These are phyloP conservation scores for Vanessa tameamea DNA, from an alignment of 1,140 invertebrate genomes.

Conservation along the genomic window DNA sequence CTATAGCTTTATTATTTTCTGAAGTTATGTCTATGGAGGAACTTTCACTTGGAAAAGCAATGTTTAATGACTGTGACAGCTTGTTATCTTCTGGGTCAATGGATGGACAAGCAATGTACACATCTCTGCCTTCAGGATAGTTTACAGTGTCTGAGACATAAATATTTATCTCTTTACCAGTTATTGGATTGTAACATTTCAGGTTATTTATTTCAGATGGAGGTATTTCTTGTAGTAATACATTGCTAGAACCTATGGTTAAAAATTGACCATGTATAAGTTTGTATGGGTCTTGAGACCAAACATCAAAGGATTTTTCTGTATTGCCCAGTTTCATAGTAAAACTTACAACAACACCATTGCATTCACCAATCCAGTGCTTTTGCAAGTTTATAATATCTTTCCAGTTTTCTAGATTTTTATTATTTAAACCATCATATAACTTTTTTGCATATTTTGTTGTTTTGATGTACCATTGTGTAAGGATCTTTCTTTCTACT, in stretches of 20 bases:
- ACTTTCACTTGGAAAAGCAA: slow-evolving; percentile 54
- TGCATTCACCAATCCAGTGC: slow-evolving; percentile 97
- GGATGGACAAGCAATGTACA: slow-evolving; percentile 85
- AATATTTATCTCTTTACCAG: slow-evolving; percentile 84
- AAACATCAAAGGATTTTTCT: slow-evolving; percentile 82
- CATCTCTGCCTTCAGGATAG: slow-evolving; percentile 84
- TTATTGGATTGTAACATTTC: slow-evolving; percentile 89
- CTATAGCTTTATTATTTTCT: slow-evolving; percentile 61
- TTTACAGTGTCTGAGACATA: slow-evolving; percentile 84
- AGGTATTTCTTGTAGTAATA: slow-evolving; percentile 67
- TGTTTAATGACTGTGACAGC: slow-evolving; percentile 81
- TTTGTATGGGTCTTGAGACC: slow-evolving; percentile 89
- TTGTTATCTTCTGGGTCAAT: slow-evolving; percentile 80
- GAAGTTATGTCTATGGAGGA: slow-evolving; percentile 48
- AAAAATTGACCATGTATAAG: slow-evolving; percentile 86
- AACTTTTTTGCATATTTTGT: slow-evolving; percentile 92
- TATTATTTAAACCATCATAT: slow-evolving; percentile 87
- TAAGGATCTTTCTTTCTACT: slow-evolving; percentile 93
- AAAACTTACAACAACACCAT: slow-evolving; percentile 90
- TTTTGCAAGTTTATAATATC: slow-evolving; percentile 95
- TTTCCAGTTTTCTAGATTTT: slow-evolving; percentile 86
- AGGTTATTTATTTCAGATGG: slow-evolving; percentile 57
- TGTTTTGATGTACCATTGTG: slow-evolving; percentile 98
- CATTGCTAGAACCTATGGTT: slow-evolving; percentile 80
- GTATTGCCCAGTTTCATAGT: slow-evolving; percentile 77